Percentiles rank a stretch among this genome's conserved stretches.
These are phyloP conservation scores for Cossypha caffra DNA, from an alignment of 2,797 vertebrate genomes.

Conservation along the genomic window DNA sequence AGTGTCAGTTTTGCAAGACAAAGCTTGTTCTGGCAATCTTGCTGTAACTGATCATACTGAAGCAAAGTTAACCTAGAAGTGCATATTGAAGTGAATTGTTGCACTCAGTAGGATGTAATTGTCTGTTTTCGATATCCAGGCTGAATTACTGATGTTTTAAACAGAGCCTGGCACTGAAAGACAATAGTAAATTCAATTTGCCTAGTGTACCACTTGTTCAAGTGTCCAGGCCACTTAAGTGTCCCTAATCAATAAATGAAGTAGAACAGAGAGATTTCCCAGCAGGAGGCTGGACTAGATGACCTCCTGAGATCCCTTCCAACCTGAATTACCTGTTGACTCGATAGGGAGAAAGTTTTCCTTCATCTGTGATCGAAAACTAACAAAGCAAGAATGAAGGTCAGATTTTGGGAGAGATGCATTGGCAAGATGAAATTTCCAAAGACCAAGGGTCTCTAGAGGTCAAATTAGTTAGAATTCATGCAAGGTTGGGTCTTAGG, in stretches of 20 bases:
- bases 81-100: neutral
- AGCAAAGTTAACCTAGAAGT: neutral
- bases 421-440: neutral
- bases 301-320: neutral
- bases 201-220: neutral
- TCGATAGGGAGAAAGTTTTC: neutral
- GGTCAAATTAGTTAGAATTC: neutral
- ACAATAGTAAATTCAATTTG: neutral
- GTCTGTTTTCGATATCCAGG: neutral
- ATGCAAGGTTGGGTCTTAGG: neutral
- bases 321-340: neutral
- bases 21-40: neutral
- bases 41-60: neutral
- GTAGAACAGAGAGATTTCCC: neutral
- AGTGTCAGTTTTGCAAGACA: slow-evolving; percentile 26
- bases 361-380: neutral
- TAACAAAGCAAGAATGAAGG: neutral
- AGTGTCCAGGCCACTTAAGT: neutral
- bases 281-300: neutral
- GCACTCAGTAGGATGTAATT: neutral
- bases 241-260: neutral
- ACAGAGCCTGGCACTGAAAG: neutral
- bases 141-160: neutral
- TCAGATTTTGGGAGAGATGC: neutral
- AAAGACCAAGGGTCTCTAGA: neutral